A percentile compares a stretch with the other conserved stretches of the same genome.
phyloP scores from a whole-genome alignment of 2,797 vertebrate genomes.

The Phataginus tetradactyla region DNA sequence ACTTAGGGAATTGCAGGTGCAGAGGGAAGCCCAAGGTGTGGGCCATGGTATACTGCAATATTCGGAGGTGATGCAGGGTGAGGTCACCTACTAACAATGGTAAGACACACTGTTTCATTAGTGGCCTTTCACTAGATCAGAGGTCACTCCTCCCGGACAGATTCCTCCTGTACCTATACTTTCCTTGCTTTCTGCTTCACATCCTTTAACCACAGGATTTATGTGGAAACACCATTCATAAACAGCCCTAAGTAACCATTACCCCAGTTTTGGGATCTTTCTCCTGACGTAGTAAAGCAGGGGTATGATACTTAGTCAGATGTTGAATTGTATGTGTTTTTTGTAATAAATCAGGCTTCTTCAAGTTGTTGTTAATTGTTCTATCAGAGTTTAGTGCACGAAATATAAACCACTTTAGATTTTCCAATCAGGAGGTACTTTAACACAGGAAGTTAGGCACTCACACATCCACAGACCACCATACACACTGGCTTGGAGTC shows the following conservation, averaged over 20 bases:
- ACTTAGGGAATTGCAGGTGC: not conserved
- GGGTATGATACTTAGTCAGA: not conserved
- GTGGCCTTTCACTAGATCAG: not conserved
- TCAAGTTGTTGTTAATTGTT: not conserved
- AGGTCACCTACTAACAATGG: not conserved
- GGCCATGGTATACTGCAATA: not conserved
- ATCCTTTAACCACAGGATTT: not conserved
- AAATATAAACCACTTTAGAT: not conserved
- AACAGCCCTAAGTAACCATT: not conserved
- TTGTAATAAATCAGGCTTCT: not conserved
- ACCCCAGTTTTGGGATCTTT: not conserved
- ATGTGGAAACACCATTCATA: not conserved
- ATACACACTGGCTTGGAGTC: not conserved
- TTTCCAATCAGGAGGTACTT: not conserved
- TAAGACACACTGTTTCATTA: not conserved
- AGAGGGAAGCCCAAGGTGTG: not conserved
- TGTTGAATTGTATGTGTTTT: not conserved
- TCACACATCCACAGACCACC: not conserved
- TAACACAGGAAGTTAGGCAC: not conserved
- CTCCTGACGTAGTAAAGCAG: not conserved
- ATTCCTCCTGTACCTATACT: not conserved
- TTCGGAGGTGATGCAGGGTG: not conserved
- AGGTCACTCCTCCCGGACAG: not conserved
- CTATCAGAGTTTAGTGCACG: not conserved
- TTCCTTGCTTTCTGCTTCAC: not conserved